A percentile compares a stretch with the other conserved stretches of the same genome.
These are phyloP conservation scores for Thysanoteuthis rhombus DNA, from an alignment of 2,888 invertebrate species.

Conservation along the genomic window DNA sequence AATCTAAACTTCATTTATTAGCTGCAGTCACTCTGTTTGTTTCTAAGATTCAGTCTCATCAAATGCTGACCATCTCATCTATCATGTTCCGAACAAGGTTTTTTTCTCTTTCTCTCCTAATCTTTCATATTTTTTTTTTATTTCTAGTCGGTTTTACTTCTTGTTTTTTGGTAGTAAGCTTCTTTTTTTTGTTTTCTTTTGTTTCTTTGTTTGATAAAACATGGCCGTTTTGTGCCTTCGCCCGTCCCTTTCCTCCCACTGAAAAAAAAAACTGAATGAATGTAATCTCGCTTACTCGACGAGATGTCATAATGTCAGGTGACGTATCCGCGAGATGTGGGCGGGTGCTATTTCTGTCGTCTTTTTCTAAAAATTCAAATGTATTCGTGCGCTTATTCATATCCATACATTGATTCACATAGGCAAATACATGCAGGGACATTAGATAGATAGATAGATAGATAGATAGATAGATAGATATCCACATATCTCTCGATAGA, in stretches of 20 bases:
- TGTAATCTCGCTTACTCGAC: constrained; percentile 12
- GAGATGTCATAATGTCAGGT: neutral
- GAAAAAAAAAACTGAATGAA: neutral
- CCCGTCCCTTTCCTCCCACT: neutral
- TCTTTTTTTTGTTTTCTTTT: neutral
- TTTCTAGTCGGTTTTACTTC: too few species aligned
- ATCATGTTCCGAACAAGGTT: neutral
- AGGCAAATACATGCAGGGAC: neutral
- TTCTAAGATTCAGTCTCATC: neutral
- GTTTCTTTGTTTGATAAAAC: neutral
- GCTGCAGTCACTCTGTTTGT: neutral
- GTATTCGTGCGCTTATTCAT: neutral
- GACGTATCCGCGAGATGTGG: neutral
- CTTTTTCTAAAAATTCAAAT: constrained; percentile 36
- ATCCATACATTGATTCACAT: neutral
- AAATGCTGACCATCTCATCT: neutral
- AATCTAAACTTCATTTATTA: neutral
- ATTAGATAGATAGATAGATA: neutral
- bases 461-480: too few species aligned
- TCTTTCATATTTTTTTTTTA: too few species aligned
- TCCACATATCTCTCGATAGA: too few species aligned
- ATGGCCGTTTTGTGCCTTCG: neutral
- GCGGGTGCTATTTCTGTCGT: constrained; percentile 39
- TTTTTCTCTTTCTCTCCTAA: neutral
- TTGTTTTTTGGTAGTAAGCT: neutral